Conservation (phyloP, 2,888 invertebrate species). For the Drosophila eohydei region DNA sequence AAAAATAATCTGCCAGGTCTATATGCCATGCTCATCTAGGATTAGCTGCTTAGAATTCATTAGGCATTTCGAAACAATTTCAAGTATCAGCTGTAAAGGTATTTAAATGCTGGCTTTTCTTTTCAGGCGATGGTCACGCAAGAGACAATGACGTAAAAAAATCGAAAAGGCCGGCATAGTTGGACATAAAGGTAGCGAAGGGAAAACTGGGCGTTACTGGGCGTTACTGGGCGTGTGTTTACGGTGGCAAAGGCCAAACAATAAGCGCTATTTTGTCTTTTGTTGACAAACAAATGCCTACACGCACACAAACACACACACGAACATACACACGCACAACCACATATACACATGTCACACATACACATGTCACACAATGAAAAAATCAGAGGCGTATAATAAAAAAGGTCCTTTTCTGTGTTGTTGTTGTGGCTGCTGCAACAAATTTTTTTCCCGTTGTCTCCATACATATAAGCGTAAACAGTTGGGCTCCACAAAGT, state of each 20-base stretch:
- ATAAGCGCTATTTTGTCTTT: conserved; percentile 71
- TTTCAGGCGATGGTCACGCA: conserved; percentile 59
- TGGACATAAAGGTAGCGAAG: conserved; percentile 6
- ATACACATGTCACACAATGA: conserved; percentile 31
- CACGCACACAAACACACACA: conserved; percentile 13
- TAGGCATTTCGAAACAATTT: background rate
- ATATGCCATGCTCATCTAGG: background rate
- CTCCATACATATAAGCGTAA: conserved; percentile 72
- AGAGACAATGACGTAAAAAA: conserved; percentile 5
- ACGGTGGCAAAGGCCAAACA: conserved; percentile 57
- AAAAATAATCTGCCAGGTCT: background rate
- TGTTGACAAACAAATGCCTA: conserved; percentile 50
- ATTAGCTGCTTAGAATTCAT: background rate
- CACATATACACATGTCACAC: conserved; percentile 26
- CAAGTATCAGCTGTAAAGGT: background rate
- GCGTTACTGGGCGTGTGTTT: conserved; percentile 44
- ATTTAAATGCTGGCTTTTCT: conserved; percentile 54
- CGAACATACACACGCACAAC: conserved; percentile 15
- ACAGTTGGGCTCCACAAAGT: conserved; percentile 57
- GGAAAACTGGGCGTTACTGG: conserved; percentile 18
- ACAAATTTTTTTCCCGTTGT: conserved; percentile 79
- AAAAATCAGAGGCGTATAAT: conserved; percentile 62
- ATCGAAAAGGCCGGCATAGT: background rate
- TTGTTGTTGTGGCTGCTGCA: conserved; percentile 52
- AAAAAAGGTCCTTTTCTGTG: conserved; percentile 57